phyloP scores from a whole-genome alignment of 2,113 vertebrate genomes.

The Lepus europaeus region DNA sequence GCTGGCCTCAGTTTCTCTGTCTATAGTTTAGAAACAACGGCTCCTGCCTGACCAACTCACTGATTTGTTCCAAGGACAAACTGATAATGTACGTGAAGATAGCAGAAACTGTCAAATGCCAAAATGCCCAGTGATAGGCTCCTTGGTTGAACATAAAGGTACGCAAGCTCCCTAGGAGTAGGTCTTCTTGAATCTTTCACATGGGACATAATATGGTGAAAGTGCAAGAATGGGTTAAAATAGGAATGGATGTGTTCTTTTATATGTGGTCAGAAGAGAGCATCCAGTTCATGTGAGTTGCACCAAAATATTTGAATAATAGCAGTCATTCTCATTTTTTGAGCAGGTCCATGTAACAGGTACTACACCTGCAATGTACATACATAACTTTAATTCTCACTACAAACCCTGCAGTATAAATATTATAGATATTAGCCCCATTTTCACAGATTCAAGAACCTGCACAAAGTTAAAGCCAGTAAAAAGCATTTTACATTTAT shows the following conservation, averaged over 20 bases:
- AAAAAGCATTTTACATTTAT: neutral
- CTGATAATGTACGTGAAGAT: neutral
- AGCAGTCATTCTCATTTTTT: neutral
- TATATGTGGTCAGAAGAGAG: neutral
- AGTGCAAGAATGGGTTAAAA: neutral
- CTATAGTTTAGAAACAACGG: neutral
- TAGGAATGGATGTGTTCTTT: slow-evolving; percentile 2
- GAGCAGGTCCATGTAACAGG: neutral
- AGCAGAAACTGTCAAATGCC: neutral
- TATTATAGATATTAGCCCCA: neutral
- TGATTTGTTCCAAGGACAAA: neutral
- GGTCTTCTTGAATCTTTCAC: slow-evolving; percentile 29
- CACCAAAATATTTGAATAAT: slow-evolving; percentile 18
- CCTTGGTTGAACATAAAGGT: neutral
- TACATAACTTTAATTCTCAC: neutral
- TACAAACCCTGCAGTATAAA: neutral
- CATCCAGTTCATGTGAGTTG: neutral
- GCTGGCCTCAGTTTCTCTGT: neutral
- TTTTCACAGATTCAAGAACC: neutral
- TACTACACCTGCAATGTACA: neutral
- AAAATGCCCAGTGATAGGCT: neutral
- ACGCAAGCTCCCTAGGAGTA: neutral
- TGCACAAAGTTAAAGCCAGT: neutral
- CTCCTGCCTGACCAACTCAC: neutral
- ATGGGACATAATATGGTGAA: slow-evolving; percentile 20